These are phyloP conservation scores for Callipepla californica DNA, from an alignment of 2,113 vertebrate genomes.

Conservation along the genomic window DNA sequence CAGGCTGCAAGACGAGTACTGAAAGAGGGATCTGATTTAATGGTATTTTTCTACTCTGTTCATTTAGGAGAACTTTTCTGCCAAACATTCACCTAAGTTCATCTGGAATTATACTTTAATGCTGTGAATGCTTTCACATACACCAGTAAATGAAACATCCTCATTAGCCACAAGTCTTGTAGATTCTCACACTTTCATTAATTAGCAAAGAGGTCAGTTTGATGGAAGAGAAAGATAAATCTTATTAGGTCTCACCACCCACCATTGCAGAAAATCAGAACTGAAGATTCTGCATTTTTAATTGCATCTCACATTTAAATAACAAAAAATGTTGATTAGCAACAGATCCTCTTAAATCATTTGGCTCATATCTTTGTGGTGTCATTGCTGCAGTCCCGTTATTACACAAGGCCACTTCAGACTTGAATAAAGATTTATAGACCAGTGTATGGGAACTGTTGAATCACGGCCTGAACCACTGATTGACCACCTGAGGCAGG, in stretches of 20 bases:
- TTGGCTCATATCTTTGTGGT: neutral
- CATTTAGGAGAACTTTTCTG: slow-evolving; percentile 64
- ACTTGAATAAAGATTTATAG: neutral
- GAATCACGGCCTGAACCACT: too few relatives aligned
- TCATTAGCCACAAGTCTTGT: slow-evolving; percentile 64
- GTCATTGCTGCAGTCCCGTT: neutral
- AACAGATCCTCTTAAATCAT: slow-evolving; percentile 16
- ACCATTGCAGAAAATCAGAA: slow-evolving; percentile 41
- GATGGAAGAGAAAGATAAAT: slow-evolving; percentile 39
- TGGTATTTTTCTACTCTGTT: slow-evolving; percentile 18
- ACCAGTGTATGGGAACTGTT: too few relatives aligned
- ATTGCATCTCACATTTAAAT: slow-evolving; percentile 47
- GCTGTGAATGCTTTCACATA: slow-evolving; percentile 62
- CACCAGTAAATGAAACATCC: slow-evolving; percentile 63
- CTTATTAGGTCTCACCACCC: slow-evolving; percentile 19
- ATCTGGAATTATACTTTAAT: slow-evolving; percentile 63
- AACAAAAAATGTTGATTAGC: slow-evolving; percentile 3
- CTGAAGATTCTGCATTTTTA: slow-evolving; percentile 13
- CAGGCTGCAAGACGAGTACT: neutral
- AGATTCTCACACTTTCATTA: slow-evolving; percentile 62
- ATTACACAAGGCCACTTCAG: neutral
- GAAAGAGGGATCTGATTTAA: slow-evolving; percentile 44
- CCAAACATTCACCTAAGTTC: slow-evolving; percentile 52
- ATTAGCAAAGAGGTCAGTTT: slow-evolving; percentile 68
- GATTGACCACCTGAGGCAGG: too few relatives aligned